Evolutionary conservation across 2,113 vertebrate genomes (phyloP).

Genomic region (human): DNA sequence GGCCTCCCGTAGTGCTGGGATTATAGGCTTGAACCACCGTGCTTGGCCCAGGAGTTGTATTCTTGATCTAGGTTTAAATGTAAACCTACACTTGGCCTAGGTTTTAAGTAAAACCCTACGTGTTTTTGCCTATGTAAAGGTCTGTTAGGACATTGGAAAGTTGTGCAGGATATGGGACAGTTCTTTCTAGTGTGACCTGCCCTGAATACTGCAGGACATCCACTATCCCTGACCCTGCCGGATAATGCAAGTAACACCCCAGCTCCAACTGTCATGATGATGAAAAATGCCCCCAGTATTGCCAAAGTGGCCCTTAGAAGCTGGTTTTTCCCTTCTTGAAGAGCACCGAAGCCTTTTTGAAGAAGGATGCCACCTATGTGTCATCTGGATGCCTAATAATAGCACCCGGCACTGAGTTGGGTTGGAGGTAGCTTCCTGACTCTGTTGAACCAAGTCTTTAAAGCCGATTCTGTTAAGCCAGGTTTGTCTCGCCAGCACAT

Average conservation of each 20-base stretch:
- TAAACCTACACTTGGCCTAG: not conserved
- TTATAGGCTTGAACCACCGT: no score
- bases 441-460: not conserved
- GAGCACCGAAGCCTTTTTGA: not conserved
- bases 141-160: not conserved
- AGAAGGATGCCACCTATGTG: not conserved
- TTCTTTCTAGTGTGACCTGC: not conserved
- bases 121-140: not conserved
- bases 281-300: not conserved
- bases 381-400: not conserved
- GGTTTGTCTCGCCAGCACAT: not conserved
- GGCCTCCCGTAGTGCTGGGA: no score
- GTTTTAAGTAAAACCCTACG: conserved; percentile 4
- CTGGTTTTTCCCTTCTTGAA: not conserved
- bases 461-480: not conserved
- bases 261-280: not conserved
- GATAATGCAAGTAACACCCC: not conserved
- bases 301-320: not conserved
- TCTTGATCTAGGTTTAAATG: not conserved
- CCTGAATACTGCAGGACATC: not conserved
- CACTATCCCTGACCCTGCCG: not conserved
- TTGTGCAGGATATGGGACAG: not conserved
- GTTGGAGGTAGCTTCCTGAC: not conserved
- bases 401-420: no score
- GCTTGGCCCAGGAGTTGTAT: not conserved